Evolutionary conservation across 2,797 vertebrate species (phyloP), one percentile per base, ranked within the genome.

Genomic region (Tadarida brasiliensis): DNA sequence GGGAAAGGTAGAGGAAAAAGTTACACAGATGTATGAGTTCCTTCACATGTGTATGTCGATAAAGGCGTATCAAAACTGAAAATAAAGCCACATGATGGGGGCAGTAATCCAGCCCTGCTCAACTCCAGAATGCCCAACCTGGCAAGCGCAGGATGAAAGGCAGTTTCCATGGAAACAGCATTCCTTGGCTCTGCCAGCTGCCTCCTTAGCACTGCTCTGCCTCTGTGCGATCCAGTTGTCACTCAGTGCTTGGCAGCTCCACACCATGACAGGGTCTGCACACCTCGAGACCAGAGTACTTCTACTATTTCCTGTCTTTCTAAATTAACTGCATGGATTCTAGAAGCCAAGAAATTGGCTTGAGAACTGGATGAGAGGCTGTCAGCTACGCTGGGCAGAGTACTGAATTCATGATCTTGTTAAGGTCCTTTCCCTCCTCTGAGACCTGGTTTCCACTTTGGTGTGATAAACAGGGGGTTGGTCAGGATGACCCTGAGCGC

Each of bases 101-200:
- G 30, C 68, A 82, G 57, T 44, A 73, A 65, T 59, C 95, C 39
- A 88, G 35, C 49, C 22, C 87, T 56, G 68, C 14, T 96, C 57
- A 82, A 83, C 44, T 94, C 67, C 67, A 87, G 83, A 83, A 77
- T 16, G 19, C 56, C 74, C 67, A 90, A 16, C 65, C 82, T 89
- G 57, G 63, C 26, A 84, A 86, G 88, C 77, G 12, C 15, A 80
- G 59, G 81, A 88, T 83, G 68, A 95, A 78, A 1, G 77, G 22
- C 33, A 35, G 95, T 96, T 95, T 57, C 88, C 59, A 51, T 84
- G 78, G 97, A 67, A 92, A 97, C 78, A 68, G 49, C 82, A 95
- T 91, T 87, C 63, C 65, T 94, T 83, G 83, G 77, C 59, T 91
- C n/a, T 39, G 71, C 47, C 30, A 6, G 3, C 44, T 56, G 67